Evolutionary conservation across 2,113 vertebrate genomes (phyloP).

Genomic region (Oceanodroma tethys): DNA sequence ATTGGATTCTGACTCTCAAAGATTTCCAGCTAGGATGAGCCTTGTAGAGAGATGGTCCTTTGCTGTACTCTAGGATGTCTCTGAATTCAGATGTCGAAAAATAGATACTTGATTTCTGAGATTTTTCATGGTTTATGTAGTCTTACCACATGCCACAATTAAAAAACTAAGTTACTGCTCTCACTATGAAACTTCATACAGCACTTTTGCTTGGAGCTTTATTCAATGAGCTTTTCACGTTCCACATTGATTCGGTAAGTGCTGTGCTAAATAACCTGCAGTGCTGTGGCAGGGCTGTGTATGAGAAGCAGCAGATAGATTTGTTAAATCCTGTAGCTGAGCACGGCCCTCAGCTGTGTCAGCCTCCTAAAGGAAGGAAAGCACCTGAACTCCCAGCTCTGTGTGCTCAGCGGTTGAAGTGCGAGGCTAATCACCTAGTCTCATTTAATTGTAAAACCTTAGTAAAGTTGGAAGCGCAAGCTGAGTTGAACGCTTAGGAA

Average conservation of each 20-base stretch:
- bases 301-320: neutral
- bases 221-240: neutral
- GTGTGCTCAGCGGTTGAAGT: accelerated
- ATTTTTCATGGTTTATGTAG: neutral
- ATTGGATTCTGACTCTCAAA: neutral
- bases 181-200: neutral
- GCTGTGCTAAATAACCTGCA: neutral
- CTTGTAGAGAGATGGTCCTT: neutral
- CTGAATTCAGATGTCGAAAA: neutral
- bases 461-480: neutral
- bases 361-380: neutral
- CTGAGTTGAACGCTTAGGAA: neutral
- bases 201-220: neutral
- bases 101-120: neutral
- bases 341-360: neutral
- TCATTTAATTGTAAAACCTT: neutral
- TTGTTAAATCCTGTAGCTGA: neutral
- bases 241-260: neutral
- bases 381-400: neutral
- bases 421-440: neutral
- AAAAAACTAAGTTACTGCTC: neutral
- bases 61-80: neutral
- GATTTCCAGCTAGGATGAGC: neutral
- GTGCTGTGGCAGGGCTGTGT: neutral
- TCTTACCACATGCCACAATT: neutral